Evolutionary conservation across 1,140 invertebrate genomes (phyloP).

Genomic region (Polyergus mexicanus): DNA sequence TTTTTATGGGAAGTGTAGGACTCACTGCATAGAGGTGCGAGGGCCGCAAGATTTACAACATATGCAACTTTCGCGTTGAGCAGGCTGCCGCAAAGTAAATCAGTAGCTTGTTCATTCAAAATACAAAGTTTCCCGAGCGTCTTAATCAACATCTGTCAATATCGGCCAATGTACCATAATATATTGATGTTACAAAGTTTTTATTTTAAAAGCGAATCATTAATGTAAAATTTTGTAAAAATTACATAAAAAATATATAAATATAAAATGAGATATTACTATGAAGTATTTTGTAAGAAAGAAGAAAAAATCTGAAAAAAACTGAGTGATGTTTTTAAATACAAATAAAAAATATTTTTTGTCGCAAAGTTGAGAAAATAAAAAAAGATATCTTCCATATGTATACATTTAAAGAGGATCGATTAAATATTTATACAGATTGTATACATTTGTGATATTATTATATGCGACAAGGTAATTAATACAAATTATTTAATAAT

Average conservation of each 20-base stretch:
- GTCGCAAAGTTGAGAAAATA: too few species aligned
- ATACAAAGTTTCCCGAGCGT: neutral
- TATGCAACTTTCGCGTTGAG: conserved; percentile 22
- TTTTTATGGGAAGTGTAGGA: conserved; percentile 3
- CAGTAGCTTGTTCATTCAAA: neutral
- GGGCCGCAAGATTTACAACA: conserved; percentile 73
- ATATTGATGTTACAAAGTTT: neutral
- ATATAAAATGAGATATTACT: too few species aligned
- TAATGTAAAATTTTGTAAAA: neutral
- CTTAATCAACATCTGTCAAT: neutral
- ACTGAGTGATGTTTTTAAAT: too few species aligned
- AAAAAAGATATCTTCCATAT: too few species aligned
- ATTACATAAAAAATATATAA: neutral
- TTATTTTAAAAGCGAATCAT: neutral
- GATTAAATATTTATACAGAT: too few species aligned
- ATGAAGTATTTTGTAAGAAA: too few species aligned
- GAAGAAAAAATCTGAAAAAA: neutral
- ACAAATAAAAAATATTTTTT: too few species aligned
- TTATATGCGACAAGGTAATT: too few species aligned
- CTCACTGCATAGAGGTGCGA: conserved; percentile 87
- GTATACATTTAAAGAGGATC: too few species aligned
- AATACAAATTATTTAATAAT: too few species aligned
- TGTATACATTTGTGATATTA: too few species aligned
- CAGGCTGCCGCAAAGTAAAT: neutral
- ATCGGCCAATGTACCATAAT: neutral